Percentiles rank a stretch among this genome's conserved stretches.
These are phyloP conservation scores for Onychostruthus taczanowskii DNA, from an alignment of 2,113 vertebrate species.

Conservation along the genomic window DNA sequence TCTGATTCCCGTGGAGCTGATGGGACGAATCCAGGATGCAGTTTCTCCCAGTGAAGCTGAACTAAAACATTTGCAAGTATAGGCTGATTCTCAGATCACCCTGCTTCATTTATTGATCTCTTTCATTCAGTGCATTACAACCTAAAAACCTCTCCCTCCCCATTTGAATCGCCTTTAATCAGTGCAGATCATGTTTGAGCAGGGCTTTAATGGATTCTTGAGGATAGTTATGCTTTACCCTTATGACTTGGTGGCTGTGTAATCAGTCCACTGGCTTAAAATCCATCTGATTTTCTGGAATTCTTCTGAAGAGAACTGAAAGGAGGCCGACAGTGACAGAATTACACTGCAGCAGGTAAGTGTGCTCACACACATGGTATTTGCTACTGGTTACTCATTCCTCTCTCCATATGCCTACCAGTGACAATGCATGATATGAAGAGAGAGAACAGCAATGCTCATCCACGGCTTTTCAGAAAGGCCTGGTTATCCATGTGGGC, in stretches of 20 bases:
- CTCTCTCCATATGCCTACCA: neutral
- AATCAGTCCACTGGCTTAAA: constrained; percentile 15
- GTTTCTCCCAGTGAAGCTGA: neutral
- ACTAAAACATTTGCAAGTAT: constrained; percentile 7
- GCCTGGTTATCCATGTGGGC: neutral
- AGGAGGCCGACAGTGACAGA: neutral
- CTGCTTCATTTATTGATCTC: neutral
- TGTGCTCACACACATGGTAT: neutral
- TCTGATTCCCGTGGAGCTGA: constrained; percentile 8
- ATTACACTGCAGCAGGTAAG: neutral
- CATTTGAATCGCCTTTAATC: constrained; percentile 27
- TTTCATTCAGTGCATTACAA: neutral
- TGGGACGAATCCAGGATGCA: neutral
- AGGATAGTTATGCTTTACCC: neutral
- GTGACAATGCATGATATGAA: neutral
- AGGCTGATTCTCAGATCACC: neutral
- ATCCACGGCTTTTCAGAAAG: neutral
- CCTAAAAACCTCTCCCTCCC: neutral
- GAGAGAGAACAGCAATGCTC: neutral
- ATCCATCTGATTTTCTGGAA: constrained; percentile 34
- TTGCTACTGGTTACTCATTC: neutral
- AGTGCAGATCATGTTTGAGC: constrained; percentile 30
- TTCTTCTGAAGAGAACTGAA: constrained; percentile 25
- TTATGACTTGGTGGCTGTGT: neutral
- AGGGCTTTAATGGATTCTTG: constrained; percentile 23